Evolutionary conservation across 64 coral and sea anemone genomes (phyloP), one percentile per base, ranked within the genome.

Genomic region (Montipora efflorescens): DNA sequence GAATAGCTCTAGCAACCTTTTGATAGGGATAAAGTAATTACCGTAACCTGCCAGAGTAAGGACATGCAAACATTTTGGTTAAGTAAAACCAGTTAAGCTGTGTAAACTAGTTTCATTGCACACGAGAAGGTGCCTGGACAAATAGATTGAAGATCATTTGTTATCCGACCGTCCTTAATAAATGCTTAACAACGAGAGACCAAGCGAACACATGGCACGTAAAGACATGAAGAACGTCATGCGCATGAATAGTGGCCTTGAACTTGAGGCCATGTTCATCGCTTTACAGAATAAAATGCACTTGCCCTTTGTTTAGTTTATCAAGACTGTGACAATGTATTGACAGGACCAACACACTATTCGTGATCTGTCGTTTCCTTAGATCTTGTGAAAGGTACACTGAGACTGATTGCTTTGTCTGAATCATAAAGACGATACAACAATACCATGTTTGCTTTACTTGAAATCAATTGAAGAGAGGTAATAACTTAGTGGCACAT

Each of bases 71-170:
- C 53, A 57, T 6, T 57, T 57, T 57, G 11, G 53, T 8, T 57
- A 11, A 57, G 14, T 66, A 19, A 84, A 68, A 84, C 64, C 64
- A 14, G 61, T 84, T 84, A 84, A 84, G 81, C 81, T 84, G 59
- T 68, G 47, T 18, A 83, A 84, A 68, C 11, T 36, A 76, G 23
- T 76, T 78, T 76, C 16, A 47, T 14, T 18, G 43, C 46, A 49
- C 16, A 49, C 16, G 62, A 71, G 47, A 67, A 86, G 16, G 66
- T 13, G 45, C 47, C 46, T 78, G 15, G 13, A 52, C 21, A 69
- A 20, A 14, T 0, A 25, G 7, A 13, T 61, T 43, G 36, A 9
- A 23, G 5, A 82, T 80, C 71, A 68, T n/a, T 23, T 21, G 4
- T 8, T 7, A 74, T 25, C 71, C n/a, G 8, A 36, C 5, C 71